phyloP scores from a whole-genome alignment of 2,888 invertebrate species.

The Hylaea fasciaria region DNA sequence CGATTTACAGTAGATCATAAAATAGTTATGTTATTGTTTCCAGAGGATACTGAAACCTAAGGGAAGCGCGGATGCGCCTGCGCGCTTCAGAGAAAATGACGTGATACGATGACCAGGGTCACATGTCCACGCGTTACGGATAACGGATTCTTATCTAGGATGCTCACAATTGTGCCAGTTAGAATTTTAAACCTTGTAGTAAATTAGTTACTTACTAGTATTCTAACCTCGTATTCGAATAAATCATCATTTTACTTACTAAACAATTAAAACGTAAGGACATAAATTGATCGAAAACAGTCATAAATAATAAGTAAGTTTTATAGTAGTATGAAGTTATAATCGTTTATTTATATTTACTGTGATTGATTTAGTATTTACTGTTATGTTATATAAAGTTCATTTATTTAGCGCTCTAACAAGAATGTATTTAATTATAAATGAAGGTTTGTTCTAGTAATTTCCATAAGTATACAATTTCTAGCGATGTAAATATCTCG shows the following conservation, averaged over 20 bases:
- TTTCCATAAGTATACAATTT: not conserved
- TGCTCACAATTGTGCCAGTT: slow-evolving; percentile 83
- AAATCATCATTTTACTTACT: slow-evolving; percentile 54
- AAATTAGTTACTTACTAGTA: slow-evolving; percentile 68
- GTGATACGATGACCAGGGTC: slow-evolving; percentile 80
- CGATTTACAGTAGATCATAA: too few relatives aligned
- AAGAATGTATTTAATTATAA: slow-evolving; percentile 13
- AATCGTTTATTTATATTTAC: slow-evolving; percentile 66
- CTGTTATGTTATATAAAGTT: slow-evolving; percentile 65
- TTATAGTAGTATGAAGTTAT: slow-evolving; percentile 51
- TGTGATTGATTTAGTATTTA: slow-evolving; percentile 79
- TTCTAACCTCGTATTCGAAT: slow-evolving; percentile 58
- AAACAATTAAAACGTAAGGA: slow-evolving; percentile 43
- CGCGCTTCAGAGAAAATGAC: slow-evolving; percentile 50
- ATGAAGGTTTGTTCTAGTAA: not conserved
- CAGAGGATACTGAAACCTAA: slow-evolving; percentile 77
- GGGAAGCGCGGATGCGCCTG: slow-evolving; percentile 46
- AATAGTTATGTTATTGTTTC: slow-evolving; percentile 31
- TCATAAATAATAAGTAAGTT: slow-evolving; percentile 66
- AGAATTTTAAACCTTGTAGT: slow-evolving; percentile 66
- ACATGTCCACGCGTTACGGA: slow-evolving; percentile 57
- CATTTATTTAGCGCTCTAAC: slow-evolving; percentile 44
- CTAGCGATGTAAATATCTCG: not conserved
- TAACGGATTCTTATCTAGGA: slow-evolving; percentile 65
- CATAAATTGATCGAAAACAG: slow-evolving; percentile 47